Percentiles rank a stretch among this genome's conserved stretches.
These are phyloP conservation scores for Habropoda laboriosa DNA, from an alignment of 1,140 invertebrate genomes.

Conservation along the genomic window DNA sequence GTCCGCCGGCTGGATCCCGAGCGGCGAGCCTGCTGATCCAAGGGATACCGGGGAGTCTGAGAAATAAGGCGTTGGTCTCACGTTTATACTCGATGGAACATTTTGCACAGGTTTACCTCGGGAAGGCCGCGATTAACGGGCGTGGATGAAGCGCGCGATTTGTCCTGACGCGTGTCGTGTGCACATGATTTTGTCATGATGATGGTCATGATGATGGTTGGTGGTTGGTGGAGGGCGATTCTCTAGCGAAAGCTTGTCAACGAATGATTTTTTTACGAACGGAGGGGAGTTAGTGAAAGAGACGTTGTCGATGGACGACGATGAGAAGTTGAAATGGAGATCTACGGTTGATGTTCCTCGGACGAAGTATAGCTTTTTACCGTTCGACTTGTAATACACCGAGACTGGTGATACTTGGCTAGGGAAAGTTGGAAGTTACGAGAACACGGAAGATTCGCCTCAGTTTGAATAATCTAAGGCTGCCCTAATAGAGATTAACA, in stretches of 20 bases:
- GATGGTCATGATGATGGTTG: neutral
- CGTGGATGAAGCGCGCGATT: neutral
- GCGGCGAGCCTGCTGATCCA: slow-evolving; percentile 80
- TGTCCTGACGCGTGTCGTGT: slow-evolving; percentile 23
- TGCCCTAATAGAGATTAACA: slow-evolving; percentile 27
- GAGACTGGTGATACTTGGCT: neutral
- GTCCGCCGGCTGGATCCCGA: slow-evolving; percentile 78
- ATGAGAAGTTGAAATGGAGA: neutral
- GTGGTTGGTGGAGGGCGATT: neutral
- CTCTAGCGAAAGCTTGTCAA: neutral
- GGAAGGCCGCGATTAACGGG: neutral
- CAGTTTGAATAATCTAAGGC: neutral
- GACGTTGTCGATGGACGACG: neutral
- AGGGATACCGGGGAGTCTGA: slow-evolving; percentile 81
- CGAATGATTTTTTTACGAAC: neutral
- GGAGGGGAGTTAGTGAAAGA: neutral
- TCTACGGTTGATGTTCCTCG: neutral
- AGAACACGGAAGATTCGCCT: neutral
- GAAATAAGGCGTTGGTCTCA: slow-evolving; percentile 71
- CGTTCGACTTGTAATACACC: too few species aligned
- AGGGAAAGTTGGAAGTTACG: neutral
- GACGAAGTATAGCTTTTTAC: neutral
- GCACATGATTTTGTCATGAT: slow-evolving; percentile 5
- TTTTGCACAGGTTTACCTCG: slow-evolving; percentile 21
- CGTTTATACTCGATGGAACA: slow-evolving; percentile 56